Conservation (phyloP, 2,113 vertebrate species). For the Pithys albifrons region DNA sequence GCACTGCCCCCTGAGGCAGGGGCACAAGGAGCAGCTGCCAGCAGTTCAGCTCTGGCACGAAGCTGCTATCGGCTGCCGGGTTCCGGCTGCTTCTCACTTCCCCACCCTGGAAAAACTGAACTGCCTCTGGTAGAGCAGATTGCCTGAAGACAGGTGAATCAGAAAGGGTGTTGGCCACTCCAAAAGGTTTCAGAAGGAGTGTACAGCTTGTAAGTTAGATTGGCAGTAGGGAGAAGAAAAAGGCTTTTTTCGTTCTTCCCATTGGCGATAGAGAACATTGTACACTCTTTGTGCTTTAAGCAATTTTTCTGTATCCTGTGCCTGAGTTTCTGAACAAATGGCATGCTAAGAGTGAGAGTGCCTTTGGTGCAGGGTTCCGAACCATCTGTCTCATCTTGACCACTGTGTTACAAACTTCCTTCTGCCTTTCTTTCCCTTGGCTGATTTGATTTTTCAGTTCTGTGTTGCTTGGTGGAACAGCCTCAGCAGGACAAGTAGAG, state of each 20-base stretch:
- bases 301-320: background rate
- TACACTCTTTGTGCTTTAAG: background rate
- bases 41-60: background rate
- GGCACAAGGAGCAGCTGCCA: background rate
- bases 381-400: background rate
- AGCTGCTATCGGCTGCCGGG: background rate
- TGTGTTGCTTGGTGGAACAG: background rate
- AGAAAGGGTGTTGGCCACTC: background rate
- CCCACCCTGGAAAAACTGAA: constrained; percentile 5
- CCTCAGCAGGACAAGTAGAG: background rate
- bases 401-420: background rate
- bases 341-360: background rate
- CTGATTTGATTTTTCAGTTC: background rate
- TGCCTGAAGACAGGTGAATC: background rate
- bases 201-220: background rate
- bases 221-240: background rate
- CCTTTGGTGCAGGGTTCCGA: background rate
- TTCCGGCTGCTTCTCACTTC: background rate
- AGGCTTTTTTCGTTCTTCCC: background rate
- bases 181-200: background rate
- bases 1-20: background rate
- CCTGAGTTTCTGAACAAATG: background rate
- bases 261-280: background rate
- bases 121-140: background rate
- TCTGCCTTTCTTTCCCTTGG: background rate